These are phyloP conservation scores for Pandion haliaetus DNA, from an alignment of 2,113 vertebrate species.

Conservation along the genomic window DNA sequence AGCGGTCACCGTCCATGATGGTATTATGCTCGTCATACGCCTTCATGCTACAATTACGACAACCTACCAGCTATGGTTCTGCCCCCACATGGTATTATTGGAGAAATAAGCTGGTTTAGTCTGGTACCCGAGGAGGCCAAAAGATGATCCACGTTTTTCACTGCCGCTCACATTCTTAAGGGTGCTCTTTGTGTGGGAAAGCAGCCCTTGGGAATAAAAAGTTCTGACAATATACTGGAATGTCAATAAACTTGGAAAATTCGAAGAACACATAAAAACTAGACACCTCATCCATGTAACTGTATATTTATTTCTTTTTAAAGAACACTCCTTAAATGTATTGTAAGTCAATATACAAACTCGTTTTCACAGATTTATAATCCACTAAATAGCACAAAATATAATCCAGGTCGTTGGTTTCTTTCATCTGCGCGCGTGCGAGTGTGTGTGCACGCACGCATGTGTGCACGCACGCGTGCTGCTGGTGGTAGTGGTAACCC, in stretches of 20 bases:
- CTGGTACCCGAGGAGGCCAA: neutral
- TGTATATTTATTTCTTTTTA: slow-evolving; percentile 85
- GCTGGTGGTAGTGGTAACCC: slow-evolving; percentile 38
- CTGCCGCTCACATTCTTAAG: neutral
- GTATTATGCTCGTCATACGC: neutral
- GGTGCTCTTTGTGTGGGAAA: neutral
- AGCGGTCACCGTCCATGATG: fast-evolving
- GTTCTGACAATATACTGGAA: neutral
- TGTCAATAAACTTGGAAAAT: slow-evolving; percentile 7
- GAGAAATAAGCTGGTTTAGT: neutral
- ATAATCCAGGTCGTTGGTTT: slow-evolving; percentile 67
- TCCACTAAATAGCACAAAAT: slow-evolving; percentile 84
- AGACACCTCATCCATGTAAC: slow-evolving; percentile 77
- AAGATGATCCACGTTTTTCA: neutral
- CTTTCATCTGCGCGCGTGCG: neutral
- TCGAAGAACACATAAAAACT: slow-evolving; percentile 74
- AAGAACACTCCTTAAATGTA: slow-evolving; percentile 86
- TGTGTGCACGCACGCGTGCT: neutral
- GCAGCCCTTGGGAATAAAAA: neutral
- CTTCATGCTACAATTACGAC: neutral
- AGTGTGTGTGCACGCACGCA: neutral
- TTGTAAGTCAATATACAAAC: slow-evolving; percentile 84
- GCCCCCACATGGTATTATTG: neutral
- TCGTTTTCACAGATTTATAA: slow-evolving; percentile 86
- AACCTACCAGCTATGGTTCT: neutral